These are phyloP conservation scores for Corythornis leucogaster DNA, from an alignment of 2,797 vertebrate genomes.

Conservation along the genomic window DNA sequence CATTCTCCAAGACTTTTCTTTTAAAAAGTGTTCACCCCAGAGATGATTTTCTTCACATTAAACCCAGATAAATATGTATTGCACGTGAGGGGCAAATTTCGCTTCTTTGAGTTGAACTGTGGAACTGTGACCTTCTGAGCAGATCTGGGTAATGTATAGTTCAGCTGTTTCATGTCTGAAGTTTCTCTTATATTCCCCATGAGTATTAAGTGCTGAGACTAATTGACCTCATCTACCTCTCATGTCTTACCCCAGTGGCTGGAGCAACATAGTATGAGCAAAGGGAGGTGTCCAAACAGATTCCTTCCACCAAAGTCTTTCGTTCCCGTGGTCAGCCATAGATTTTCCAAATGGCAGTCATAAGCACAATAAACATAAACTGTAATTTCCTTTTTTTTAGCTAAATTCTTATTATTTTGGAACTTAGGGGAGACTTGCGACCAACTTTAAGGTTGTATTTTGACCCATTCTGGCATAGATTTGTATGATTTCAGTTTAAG, in stretches of 20 bases:
- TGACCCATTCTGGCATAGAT: background rate
- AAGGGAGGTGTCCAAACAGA: background rate
- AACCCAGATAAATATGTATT: constrained; percentile 61
- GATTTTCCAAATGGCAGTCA: background rate
- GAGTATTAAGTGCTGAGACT: background rate
- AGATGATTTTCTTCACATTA: constrained; percentile 66
- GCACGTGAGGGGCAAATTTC: constrained; percentile 9
- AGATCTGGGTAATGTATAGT: background rate
- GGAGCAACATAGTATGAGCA: background rate
- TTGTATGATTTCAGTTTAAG: background rate
- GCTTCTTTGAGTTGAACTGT: constrained; percentile 36
- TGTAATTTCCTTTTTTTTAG: background rate
- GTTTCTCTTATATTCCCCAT: background rate
- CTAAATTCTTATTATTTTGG: background rate
- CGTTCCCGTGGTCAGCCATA: background rate
- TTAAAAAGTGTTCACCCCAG: background rate
- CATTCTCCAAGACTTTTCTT: background rate
- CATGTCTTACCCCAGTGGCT: background rate
- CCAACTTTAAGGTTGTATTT: background rate
- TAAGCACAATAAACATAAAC: background rate
- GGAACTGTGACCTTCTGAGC: background rate
- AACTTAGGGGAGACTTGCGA: background rate
- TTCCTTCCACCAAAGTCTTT: background rate
- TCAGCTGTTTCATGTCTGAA: background rate
- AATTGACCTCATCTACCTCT: background rate